A percentile compares a stretch with the other conserved stretches of the same genome.
These are phyloP conservation scores for Acomys russatus DNA, from an alignment of 2,797 vertebrate genomes.

Conservation along the genomic window DNA sequence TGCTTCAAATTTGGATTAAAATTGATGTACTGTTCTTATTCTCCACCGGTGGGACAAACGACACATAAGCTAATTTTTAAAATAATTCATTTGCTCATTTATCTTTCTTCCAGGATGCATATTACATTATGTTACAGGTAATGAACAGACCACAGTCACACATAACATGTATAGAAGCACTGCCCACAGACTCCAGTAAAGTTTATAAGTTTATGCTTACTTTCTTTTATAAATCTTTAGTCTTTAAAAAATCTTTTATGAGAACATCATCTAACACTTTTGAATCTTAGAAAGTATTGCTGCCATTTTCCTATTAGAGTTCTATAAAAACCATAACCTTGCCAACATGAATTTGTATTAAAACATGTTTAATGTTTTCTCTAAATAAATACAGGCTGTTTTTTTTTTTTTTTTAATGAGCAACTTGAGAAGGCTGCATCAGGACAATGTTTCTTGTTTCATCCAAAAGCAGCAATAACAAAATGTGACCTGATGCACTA, in stretches of 20 bases:
- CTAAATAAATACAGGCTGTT: not conserved
- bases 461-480: conserved; percentile 67
- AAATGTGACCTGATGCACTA: conserved; percentile 55
- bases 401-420: not conserved
- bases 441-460: conserved; percentile 66
- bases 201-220: not conserved
- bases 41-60: not conserved
- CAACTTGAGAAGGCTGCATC: conserved; percentile 17
- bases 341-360: conserved; percentile 7
- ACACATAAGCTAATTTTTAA: not conserved
- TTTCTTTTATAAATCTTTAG: too few relatives aligned
- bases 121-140: not conserved
- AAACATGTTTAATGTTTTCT: conserved; percentile 43
- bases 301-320: conserved; percentile 27
- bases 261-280: not conserved
- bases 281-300: not conserved
- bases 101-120: not conserved
- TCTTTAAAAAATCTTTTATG: not conserved
- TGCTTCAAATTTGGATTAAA: not conserved
- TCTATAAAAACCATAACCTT: not conserved
- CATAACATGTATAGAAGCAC: not conserved
- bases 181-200: not conserved
- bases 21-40: not conserved
- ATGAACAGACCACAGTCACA: not conserved
- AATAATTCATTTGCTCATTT: conserved; percentile 1